Evolutionary conservation across 2,888 invertebrate genomes (phyloP).

Genomic region (Sinopyrophorus schimmeli): DNA sequence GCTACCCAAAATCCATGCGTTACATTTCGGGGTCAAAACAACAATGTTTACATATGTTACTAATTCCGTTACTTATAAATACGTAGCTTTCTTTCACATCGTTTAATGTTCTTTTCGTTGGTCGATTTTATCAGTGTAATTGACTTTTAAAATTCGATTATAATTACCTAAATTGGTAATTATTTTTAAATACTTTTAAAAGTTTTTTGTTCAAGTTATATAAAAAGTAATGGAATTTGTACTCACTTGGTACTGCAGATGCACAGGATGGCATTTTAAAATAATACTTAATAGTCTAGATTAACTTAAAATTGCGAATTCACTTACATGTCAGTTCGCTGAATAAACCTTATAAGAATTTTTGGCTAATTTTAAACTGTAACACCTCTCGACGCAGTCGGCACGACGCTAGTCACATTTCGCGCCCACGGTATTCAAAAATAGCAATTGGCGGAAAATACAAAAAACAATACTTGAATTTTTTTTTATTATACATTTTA

Average conservation of each 20-base stretch:
- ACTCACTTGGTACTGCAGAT: slow-evolving; percentile 34
- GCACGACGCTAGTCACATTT: slow-evolving; percentile 35
- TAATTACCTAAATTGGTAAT: too few species aligned
- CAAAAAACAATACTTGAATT: too few species aligned
- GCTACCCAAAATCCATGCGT: slow-evolving; percentile 7
- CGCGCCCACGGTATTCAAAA: slow-evolving; percentile 26
- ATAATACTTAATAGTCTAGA: slow-evolving; percentile 9
- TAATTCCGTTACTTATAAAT: slow-evolving; percentile 35
- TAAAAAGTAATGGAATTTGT: slow-evolving; percentile 4
- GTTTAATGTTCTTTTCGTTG: slow-evolving; percentile 28
- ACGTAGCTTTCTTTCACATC: too few species aligned
- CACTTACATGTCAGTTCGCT: slow-evolving; percentile 27
- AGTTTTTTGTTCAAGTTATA: slow-evolving; percentile 2
- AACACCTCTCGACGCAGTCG: slow-evolving; percentile 38
- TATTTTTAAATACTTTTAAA: slow-evolving; percentile 1
- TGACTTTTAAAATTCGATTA: too few species aligned
- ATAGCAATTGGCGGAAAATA: slow-evolving; percentile 35
- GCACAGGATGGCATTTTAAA: slow-evolving; percentile 35
- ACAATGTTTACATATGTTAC: slow-evolving; percentile 36
- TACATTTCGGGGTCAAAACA: slow-evolving; percentile 21
- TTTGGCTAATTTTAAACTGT: slow-evolving; percentile 50
- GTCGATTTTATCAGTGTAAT: slow-evolving; percentile 30
- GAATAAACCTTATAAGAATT: slow-evolving; percentile 41
- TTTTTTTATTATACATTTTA: too few species aligned
- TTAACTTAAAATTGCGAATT: slow-evolving; percentile 32